Evolutionary conservation across 1,140 invertebrate genomes (phyloP), one percentile per base, ranked within the genome.

Genomic region (Microplitis mediator): DNA sequence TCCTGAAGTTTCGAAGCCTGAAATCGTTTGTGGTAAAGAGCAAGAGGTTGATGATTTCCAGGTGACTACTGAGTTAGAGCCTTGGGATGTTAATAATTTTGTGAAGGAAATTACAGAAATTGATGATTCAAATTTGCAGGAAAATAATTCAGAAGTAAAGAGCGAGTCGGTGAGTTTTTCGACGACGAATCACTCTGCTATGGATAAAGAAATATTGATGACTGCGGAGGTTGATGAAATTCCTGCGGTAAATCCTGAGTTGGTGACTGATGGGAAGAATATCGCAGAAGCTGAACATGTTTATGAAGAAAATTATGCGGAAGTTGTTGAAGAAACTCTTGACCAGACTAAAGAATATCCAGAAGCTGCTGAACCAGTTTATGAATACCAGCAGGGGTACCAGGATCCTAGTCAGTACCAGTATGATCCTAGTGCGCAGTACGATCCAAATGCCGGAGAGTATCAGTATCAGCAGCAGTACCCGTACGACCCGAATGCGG

Each of bases 21-120:
- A 62, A 36, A 39, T 45, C 5, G 13, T 61, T 31, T 36, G 36
- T n/a, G 35, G 4, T 1, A 5, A 56, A 14, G 39, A 69, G 45
- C 52, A 73, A 35, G 51, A 31, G 4, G 39, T 50, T 62, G 60
- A 58, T 45, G 32, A 54, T 58, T 70, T 74, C 11, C 56, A 77
- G 1, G 56, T 56, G 14, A 51, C 14, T 3, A 74, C 75, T 5
- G 75, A 78, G 39, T 31, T 81, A 54, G 67, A 78, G 36, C 75
- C 79, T 0, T 77, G 72, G 75, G 45, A 73, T 34, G 5, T 77
- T 2, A 56, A 75, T 13, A 36, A 61, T 16, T 34, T 76, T 4
- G 74, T 78, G n/a, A 72, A 67, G n/a, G 56, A 74, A 39, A 31
- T 76, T 11, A 16, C 63, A 36, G 72, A 78, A 58, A 56, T 75